Evolutionary conservation across 2,797 vertebrate genomes (phyloP), one percentile per base, ranked within the genome.

Genomic region (Austrolebias charrua): DNA sequence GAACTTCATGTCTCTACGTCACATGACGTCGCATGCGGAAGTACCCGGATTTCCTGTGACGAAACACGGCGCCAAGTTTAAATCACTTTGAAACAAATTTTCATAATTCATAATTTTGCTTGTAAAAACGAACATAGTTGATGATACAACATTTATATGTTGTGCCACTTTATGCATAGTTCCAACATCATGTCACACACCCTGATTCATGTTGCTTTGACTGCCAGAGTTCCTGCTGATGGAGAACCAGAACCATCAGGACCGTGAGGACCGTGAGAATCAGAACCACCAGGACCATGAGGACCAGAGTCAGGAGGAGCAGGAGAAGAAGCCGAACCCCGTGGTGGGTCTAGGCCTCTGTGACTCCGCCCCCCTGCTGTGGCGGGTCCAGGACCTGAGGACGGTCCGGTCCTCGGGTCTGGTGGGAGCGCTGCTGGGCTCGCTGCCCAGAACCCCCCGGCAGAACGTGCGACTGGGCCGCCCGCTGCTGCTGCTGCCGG

Each of bases 391-490:
- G 40, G 94, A 94, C 12, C 86, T 91, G 12, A 80, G 47, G 8
- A 29, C 35, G 0, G 74, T 85, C 28, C 75, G 94, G 28, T 81
- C 84, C 7, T 56, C n/a, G 6, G 90, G 92, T 9, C 78, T 95
- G 46, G 85, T 94, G 2, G 94, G 94, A 31, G 82, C 90, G 3
- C 85, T 95, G 7, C 87, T 96, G 54, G 95, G 95, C 0, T 88
- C 94, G 0, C 84, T 96, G 65, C 88, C 94, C 46, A 91, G 95
- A 12, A 93, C 93, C 18, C 95, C 95, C 0, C 87, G 94, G 6
- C 95, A 96, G 82, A 96, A 96, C 46, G 62, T 74, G 1, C 82
- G 94, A 0, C 79, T 95, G 69, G 95, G 95, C 5, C 91, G 96
- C 6, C 95, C 95, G 0, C 84, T 96, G 63, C 89, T 94, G 66